Evolutionary conservation across 1,140 invertebrate species (phyloP), one percentile per base, ranked within the genome.

Genomic region (Augochlora pura): DNA sequence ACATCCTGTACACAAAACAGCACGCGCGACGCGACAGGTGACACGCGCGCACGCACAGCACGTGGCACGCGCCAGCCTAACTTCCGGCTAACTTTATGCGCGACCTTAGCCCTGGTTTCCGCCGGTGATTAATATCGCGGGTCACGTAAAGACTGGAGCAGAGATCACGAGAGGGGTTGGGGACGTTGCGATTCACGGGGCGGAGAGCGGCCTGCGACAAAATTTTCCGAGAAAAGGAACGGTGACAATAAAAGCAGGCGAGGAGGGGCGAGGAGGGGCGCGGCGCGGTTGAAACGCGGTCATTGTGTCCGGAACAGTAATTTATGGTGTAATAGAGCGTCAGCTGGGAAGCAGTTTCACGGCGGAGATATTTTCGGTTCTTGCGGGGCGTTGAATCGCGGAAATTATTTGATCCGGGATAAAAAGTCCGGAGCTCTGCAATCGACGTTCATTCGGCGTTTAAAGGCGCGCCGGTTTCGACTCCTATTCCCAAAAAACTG

Each of bases 71-170:
- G 27, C 60, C 12, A 83, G 57, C 77, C 54, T 49, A 62, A 73
- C 54, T 57, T 77, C 62, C 32, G 27, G 59, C 76, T 49, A 72
- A 67, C 57, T 80, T 70, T 54, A 84, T 88, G 84, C 78, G 70
- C 81, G 88, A 89, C 88, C 89, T 91, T 87, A 89, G 81, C 88
- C 88, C 88, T 89, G 87, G 73, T 21, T 27, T 32, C 21, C 65
- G 12, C 74, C 42, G 42, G 66, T 79, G 88, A 87, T 87, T 86
- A 89, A 87, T 88, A 87, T 83, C 77, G 62, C 23, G 73, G 59
- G 87, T 89, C 84, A 87, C 88, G 85, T 89, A 82, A 88, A 57
- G 68, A 78, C 46, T 42, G 16, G 42, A 54, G 18, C 32, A 21
- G 63, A 49, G 54, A 72, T 72, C 70, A 77, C 74, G 79, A 77